Evolutionary conservation across 2,797 vertebrate genomes (phyloP), one percentile per base, ranked within the genome.

Genomic region (Microhierax caerulescens): DNA sequence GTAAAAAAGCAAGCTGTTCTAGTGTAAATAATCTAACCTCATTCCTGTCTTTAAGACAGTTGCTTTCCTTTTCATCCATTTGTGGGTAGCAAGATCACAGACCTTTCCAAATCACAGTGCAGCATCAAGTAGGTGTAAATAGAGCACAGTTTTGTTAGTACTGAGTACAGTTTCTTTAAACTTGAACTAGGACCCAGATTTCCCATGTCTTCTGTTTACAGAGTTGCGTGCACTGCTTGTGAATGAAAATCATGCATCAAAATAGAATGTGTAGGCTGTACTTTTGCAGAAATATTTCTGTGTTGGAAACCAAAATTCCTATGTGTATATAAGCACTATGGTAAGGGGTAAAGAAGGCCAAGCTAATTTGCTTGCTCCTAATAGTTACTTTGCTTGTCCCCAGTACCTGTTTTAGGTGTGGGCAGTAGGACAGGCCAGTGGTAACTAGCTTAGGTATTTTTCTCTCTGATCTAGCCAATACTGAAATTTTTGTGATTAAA

Each of bases 311-410:
- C 20, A 30, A 13, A 27, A 3, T 1, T 12, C 32, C 1, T 19
- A 2, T 0, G 2, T 30, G 32, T 25, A 5, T 61, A 27, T 36
- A 68, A 70, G 74, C 5, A 2, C 13, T 2, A 0, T 2, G 53
- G 25, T 7, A 25, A 25, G 30, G 32, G 19, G 22, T 4, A 34
- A 41, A 56, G 60, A 51, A 56, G 37, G 28, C 16, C 34, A 28
- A 48, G n/a, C 22, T 54, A 10, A n/a, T 20, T 59, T 70, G 27
- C 32, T 51, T 27, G 11, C 70, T 47, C 30, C 25, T 18, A 36
- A 8, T 32, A 21, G 41, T 17, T 43, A 8, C 32, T 20, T 59
- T 70, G 27, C 28, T 51, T 27, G 11, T 74, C 41, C n/a, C 22
- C 15, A 36, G 7, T 32, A 21, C 13, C 60, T 37, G 6, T 18